A percentile compares a stretch with the other conserved stretches of the same genome.
phyloP scores from a whole-genome alignment of 2,797 vertebrate genomes.

The Gymnothorax reevesii region DNA sequence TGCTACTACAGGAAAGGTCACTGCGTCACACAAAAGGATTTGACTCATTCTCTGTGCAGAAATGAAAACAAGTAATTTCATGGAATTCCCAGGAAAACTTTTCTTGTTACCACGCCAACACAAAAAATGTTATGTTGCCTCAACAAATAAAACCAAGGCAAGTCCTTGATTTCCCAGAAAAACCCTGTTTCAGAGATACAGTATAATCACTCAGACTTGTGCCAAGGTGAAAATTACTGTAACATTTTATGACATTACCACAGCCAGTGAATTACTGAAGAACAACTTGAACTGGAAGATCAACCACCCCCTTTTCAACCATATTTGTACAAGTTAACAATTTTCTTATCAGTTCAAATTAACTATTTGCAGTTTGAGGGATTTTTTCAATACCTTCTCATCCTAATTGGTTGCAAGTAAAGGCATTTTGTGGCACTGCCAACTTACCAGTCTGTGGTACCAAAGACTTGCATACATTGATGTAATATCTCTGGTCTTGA shows the following conservation, averaged over 20 bases:
- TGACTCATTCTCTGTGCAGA: no score
- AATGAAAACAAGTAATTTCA: no score
- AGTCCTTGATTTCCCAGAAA: no score
- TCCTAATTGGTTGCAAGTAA: not conserved
- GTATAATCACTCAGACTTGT: not conserved
- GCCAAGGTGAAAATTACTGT: not conserved
- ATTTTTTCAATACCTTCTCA: not conserved
- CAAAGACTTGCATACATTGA: slow-evolving; percentile 92
- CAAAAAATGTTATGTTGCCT: no score
- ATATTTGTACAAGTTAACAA: not conserved
- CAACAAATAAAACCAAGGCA: no score
- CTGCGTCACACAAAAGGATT: no score
- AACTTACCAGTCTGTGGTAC: slow-evolving; percentile 76
- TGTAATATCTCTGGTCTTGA: slow-evolving; percentile 72
- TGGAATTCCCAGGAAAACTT: no score
- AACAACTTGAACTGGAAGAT: not conserved
- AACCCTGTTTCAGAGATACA: no score
- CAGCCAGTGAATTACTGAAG: not conserved
- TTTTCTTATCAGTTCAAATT: not conserved
- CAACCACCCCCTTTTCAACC: not conserved
- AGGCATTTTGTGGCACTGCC: not conserved
- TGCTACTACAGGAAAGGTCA: no score
- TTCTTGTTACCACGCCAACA: no score
- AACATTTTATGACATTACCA: not conserved
- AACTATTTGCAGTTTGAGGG: not conserved